phyloP scores from a whole-genome alignment of 2,888 invertebrate genomes.

The Melolontha melolontha region DNA sequence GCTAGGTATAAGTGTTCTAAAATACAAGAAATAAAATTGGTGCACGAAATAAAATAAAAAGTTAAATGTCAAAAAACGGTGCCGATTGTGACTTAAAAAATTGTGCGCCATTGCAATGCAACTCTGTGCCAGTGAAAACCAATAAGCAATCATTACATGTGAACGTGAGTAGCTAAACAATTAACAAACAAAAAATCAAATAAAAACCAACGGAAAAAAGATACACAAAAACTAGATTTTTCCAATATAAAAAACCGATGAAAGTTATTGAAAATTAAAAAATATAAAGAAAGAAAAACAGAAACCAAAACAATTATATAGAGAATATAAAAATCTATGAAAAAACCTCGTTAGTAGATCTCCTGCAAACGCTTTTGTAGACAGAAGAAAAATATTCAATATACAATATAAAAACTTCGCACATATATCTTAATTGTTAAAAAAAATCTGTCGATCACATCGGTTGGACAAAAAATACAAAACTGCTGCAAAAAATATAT shows the following conservation, averaged over 20 bases:
- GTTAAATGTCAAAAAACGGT: constrained; percentile 59
- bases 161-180: constrained; percentile 75
- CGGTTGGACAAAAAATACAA: constrained; percentile 53
- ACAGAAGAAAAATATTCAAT: constrained; percentile 60
- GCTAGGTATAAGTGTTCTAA: constrained; percentile 60
- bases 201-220: constrained; percentile 51
- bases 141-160: constrained; percentile 76
- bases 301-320: constrained; percentile 54
- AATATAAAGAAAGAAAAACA: constrained; percentile 32
- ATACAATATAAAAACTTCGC: constrained; percentile 43
- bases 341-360: constrained; percentile 63
- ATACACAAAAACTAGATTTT: constrained; percentile 55
- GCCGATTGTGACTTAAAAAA: constrained; percentile 66
- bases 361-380: constrained; percentile 69
- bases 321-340: constrained; percentile 53
- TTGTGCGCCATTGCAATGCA: constrained; percentile 67
- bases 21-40: constrained; percentile 59
- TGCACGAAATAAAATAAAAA: constrained; percentile 59
- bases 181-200: constrained; percentile 57
- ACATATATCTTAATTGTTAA: constrained; percentile 27
- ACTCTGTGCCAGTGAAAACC: constrained; percentile 64
- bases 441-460: constrained; percentile 48
- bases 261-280: constrained; percentile 42
- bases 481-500: constrained; percentile 59
- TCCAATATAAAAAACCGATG: constrained; percentile 49